Percentiles rank a stretch among this genome's conserved stretches.
Conservation (phyloP, 2,113 vertebrate genomes). For the Desmodus rotundus region DNA sequence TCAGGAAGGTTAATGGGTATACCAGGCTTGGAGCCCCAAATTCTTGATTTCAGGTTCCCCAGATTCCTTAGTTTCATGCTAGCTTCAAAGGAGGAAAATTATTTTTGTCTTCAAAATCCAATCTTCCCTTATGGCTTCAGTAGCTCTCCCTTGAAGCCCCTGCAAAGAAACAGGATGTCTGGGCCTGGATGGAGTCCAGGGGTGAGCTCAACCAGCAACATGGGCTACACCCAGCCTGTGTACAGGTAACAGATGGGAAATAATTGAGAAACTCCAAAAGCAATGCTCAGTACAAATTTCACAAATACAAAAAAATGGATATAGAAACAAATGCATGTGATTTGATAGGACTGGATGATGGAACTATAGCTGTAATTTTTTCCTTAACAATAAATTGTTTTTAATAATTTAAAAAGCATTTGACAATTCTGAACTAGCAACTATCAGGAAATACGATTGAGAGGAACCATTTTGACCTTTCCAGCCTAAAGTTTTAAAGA, state of each 20-base stretch:
- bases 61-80: neutral
- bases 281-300: neutral
- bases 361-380: neutral
- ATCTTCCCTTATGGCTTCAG: neutral
- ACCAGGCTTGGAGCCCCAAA: neutral
- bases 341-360: neutral
- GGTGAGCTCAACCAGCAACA: neutral
- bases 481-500: neutral
- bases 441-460: neutral
- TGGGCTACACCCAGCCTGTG: too few relatives aligned
- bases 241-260: neutral
- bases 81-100: neutral
- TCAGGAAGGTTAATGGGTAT: neutral
- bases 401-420: neutral
- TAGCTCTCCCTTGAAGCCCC: neutral
- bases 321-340: neutral
- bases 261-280: neutral
- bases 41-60: neutral
- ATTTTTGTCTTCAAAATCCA: neutral
- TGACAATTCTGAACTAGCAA: neutral
- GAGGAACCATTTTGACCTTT: neutral
- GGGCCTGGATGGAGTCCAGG: too few relatives aligned
- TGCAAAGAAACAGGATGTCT: neutral
- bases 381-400: neutral
- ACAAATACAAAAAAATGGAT: neutral